Percentiles rank a stretch among this genome's conserved stretches.
These are phyloP conservation scores for Leptobrachium leishanense DNA, from an alignment of 2,113 vertebrate species.

Conservation along the genomic window DNA sequence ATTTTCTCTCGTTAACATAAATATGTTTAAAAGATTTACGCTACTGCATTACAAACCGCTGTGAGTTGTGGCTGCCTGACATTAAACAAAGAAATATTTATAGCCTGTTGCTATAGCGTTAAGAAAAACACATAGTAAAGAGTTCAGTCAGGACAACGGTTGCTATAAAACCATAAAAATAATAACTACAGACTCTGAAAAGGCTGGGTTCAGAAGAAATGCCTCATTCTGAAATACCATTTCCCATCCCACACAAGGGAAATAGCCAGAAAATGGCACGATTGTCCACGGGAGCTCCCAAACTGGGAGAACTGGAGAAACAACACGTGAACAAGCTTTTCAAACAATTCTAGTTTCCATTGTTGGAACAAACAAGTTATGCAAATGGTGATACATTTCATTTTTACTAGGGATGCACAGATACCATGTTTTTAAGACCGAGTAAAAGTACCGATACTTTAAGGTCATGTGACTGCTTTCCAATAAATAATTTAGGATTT, in stretches of 20 bases:
- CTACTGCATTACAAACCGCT: neutral
- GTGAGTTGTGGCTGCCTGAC: neutral
- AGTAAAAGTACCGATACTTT: no score
- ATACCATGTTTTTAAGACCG: no score
- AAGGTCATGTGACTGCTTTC: no score
- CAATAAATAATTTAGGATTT: no score
- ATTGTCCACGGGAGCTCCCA: no score
- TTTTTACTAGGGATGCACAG: no score
- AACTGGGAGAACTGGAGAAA: no score
- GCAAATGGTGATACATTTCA: no score
- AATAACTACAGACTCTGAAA: neutral
- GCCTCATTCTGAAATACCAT: neutral
- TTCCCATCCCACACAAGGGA: neutral
- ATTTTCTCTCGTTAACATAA: neutral
- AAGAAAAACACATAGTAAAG: neutral
- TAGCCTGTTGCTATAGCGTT: conserved; percentile 4
- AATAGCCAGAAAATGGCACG: neutral
- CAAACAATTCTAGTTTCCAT: no score
- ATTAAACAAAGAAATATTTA: neutral
- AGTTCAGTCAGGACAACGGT: neutral
- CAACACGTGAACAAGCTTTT: no score
- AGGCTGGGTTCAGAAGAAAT: neutral
- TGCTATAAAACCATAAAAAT: neutral
- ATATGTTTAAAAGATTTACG: neutral
- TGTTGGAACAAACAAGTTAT: no score